These are phyloP conservation scores for Phenganax stokvisi DNA, from an alignment of 92 coral and sea anemone species.

Conservation along the genomic window DNA sequence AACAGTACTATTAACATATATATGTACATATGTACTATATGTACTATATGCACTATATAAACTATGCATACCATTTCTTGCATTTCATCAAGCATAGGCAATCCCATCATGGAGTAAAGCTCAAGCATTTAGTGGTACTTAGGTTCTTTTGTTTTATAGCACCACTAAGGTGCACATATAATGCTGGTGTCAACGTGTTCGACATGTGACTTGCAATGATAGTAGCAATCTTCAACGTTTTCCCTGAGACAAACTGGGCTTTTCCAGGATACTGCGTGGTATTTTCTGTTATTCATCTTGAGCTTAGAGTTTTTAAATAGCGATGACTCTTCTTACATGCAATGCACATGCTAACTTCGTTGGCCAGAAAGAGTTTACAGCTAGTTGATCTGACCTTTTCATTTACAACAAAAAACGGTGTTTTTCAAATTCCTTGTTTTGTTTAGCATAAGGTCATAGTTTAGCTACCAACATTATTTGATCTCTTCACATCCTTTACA, in stretches of 20 bases:
- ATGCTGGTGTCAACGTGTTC: constrained; percentile 18
- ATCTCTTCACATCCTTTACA: not conserved
- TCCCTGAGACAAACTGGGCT: constrained; percentile 31
- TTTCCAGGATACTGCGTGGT: not conserved
- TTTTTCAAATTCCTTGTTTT: constrained; percentile 3
- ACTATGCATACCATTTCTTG: too few species aligned
- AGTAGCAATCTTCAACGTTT: constrained; percentile 9
- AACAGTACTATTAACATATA: too few species aligned
- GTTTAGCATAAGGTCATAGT: not conserved
- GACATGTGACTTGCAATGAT: constrained; percentile 16
- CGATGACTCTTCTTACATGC: constrained; percentile 33
- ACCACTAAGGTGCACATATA: not conserved
- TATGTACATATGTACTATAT: too few species aligned
- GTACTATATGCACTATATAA: too few species aligned
- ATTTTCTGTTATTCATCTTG: constrained; percentile 1
- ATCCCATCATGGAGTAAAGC: too few species aligned
- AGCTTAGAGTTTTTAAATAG: constrained; percentile 38
- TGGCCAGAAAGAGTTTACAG: not conserved
- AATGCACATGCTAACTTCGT: not conserved
- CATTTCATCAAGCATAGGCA: too few species aligned
- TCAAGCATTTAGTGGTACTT: too few species aligned
- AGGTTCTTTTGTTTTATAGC: too few species aligned
- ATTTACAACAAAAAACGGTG: not conserved
- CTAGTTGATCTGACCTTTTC: not conserved
- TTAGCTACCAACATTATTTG: not conserved